These are phyloP conservation scores for Pedicia rivosa DNA, from an alignment of 2,888 invertebrate species.

Conservation along the genomic window DNA sequence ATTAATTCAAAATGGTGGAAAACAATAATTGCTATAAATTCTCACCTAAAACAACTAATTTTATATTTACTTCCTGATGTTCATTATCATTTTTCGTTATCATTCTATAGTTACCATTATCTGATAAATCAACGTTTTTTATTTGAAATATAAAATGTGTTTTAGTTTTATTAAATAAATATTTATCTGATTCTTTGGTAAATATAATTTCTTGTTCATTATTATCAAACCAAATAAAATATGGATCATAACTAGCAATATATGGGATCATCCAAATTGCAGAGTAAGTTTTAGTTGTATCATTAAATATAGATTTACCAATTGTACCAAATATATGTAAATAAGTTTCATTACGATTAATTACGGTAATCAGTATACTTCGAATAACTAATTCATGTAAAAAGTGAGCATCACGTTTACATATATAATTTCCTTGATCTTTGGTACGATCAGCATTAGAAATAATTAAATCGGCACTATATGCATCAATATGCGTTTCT, in stretches of 20 bases:
- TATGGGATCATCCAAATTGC: conserved; percentile 37
- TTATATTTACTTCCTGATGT: conserved; percentile 30
- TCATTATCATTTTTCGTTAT: conserved; percentile 33
- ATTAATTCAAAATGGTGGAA: too few species aligned
- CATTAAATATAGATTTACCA: conserved; percentile 18
- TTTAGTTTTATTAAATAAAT: conserved; percentile 19
- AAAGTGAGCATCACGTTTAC: conserved; percentile 16
- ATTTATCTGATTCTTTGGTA: not conserved
- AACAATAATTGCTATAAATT: too few species aligned
- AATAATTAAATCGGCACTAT: conserved; percentile 18
- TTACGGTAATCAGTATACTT: conserved; percentile 7
- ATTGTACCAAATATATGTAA: conserved; percentile 23
- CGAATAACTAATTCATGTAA: conserved; percentile 6
- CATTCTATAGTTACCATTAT: conserved; percentile 43
- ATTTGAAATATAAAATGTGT: conserved; percentile 32
- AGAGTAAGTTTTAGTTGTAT: conserved; percentile 20
- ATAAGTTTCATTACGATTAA: conserved; percentile 21
- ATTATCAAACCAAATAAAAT: conserved; percentile 34
- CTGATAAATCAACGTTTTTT: conserved; percentile 31
- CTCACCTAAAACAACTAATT: conserved; percentile 36
- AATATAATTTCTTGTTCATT: not conserved
- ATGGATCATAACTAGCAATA: conserved; percentile 37
- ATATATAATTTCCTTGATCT: conserved; percentile 23
- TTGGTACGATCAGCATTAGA: conserved; percentile 15
- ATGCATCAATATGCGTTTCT: too few species aligned